Evolutionary conservation across 2,888 invertebrate species (phyloP).

Genomic region (Clivina fossor): DNA sequence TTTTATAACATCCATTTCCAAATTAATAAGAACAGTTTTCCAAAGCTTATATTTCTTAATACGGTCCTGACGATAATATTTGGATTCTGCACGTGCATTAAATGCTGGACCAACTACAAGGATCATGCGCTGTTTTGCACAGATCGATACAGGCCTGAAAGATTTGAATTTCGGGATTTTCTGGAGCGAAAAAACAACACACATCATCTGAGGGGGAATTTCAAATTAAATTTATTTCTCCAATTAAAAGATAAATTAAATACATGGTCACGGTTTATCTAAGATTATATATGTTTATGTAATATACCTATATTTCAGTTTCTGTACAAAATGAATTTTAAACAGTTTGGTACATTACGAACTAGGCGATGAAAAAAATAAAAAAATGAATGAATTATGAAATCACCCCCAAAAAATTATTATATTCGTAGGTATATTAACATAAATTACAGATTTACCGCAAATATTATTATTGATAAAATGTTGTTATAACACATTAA

Average conservation of each 20-base stretch:
- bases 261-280: slow-evolving; percentile 24
- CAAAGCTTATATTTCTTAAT: too few species aligned
- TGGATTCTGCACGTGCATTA: not conserved
- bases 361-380: too few species aligned
- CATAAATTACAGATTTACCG: slow-evolving; percentile 26
- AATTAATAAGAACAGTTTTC: too few species aligned
- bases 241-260: slow-evolving; percentile 26
- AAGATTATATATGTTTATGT: slow-evolving; percentile 5
- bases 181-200: slow-evolving; percentile 10
- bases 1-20: too few species aligned
- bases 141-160: slow-evolving; percentile 8
- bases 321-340: slow-evolving; percentile 29
- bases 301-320: slow-evolving; percentile 13
- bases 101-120: too few species aligned
- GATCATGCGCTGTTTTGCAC: not conserved
- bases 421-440: slow-evolving; percentile 17
- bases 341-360: slow-evolving; percentile 22
- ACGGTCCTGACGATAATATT: too few species aligned
- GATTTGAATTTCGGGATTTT: slow-evolving; percentile 7
- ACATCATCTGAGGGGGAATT: slow-evolving; percentile 32
- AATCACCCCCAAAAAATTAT: too few species aligned
- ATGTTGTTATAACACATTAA: slow-evolving; percentile 24
- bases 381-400: too few species aligned
- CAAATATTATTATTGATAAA: slow-evolving; percentile 13
- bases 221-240: slow-evolving; percentile 32